A percentile compares a stretch with the other conserved stretches of the same genome.
phyloP scores from a whole-genome alignment of 1,140 invertebrate species.

The Drosophila repleta region DNA sequence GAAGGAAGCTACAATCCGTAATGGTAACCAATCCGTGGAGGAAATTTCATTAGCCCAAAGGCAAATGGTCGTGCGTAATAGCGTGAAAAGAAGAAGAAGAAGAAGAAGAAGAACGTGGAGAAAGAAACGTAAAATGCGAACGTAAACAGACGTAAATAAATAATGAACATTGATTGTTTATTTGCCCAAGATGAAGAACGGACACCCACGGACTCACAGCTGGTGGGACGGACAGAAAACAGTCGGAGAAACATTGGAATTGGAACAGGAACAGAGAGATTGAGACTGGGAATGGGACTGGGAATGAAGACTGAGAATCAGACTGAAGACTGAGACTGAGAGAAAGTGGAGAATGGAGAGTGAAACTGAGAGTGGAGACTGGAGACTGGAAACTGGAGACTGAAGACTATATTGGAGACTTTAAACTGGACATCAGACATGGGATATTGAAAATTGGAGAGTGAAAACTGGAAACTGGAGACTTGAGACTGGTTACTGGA shows the following conservation, averaged over 20 bases:
- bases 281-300: not conserved
- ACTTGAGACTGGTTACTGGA: too few species aligned
- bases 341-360: too few species aligned
- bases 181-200: conserved; percentile 62
- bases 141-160: conserved; percentile 76
- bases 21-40: conserved; percentile 57
- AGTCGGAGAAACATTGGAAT: not conserved
- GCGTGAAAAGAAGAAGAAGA: conserved; percentile 50
- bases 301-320: too few species aligned
- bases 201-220: conserved; percentile 31
- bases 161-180: conserved; percentile 81
- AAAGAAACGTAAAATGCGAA: conserved; percentile 61
- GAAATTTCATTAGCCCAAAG: conserved; percentile 60
- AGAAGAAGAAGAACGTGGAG: conserved; percentile 32
- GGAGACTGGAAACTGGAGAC: too few species aligned
- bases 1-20: conserved; percentile 40
- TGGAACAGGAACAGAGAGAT: not conserved
- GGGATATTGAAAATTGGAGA: too few species aligned
- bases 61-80: conserved; percentile 66
- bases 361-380: too few species aligned
- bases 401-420: too few species aligned
- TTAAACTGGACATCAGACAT: too few species aligned
- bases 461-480: too few species aligned
- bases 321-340: too few species aligned
- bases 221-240: not conserved